Conservation (phyloP, 2,888 invertebrate genomes). For the Myathropa florea region DNA sequence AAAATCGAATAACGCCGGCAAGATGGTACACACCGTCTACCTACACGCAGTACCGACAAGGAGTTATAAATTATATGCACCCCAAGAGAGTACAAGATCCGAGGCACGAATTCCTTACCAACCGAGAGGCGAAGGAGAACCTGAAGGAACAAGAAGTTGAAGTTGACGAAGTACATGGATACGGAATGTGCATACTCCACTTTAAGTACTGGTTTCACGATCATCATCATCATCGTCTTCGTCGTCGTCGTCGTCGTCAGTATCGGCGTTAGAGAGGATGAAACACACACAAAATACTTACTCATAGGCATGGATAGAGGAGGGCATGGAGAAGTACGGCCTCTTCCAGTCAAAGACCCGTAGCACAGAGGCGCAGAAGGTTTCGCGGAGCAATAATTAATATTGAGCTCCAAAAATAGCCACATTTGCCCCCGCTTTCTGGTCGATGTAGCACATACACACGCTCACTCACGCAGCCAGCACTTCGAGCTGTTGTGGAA, state of each 20-base stretch:
- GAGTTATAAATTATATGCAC: conserved; percentile 66
- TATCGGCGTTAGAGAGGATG: conserved; percentile 42
- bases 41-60: conserved; percentile 47
- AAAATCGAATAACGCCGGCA: conserved; percentile 17
- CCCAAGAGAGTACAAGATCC: conserved; percentile 49
- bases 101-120: conserved; percentile 54
- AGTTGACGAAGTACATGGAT: conserved; percentile 55
- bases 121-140: neutral
- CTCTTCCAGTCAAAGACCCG: conserved; percentile 66
- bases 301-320: neutral
- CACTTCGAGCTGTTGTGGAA: neutral
- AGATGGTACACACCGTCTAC: conserved; percentile 33
- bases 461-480: neutral
- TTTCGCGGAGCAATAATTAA: conserved; percentile 65
- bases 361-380: conserved; percentile 44
- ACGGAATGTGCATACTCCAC: conserved; percentile 55
- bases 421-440: conserved; percentile 59
- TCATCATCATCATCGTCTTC: conserved; percentile 49
- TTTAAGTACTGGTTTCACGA: conserved; percentile 66
- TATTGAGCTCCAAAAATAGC: conserved; percentile 70
- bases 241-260: conserved; percentile 12
- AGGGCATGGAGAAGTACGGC: neutral
- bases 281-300: conserved; percentile 37
- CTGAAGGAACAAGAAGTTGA: conserved; percentile 22
- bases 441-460: neutral